Evolutionary conservation across 2,888 invertebrate species (phyloP).

Genomic region (Trichogramma dendrolimi): DNA sequence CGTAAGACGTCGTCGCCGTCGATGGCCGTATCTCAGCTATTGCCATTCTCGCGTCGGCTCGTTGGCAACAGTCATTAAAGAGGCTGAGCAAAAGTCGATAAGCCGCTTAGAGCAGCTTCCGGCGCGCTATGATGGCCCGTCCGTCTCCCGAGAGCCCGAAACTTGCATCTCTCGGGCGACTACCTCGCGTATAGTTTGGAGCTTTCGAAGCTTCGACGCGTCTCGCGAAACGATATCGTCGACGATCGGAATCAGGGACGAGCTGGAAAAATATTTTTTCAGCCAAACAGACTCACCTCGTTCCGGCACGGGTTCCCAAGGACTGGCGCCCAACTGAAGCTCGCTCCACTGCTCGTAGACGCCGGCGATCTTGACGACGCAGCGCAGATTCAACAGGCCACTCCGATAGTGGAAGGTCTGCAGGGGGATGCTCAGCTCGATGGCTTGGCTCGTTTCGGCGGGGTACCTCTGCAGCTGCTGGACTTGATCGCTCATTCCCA

Average conservation of each 20-base stretch:
- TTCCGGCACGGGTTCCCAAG: slow-evolving; percentile 74
- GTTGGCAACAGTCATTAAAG: too few relatives aligned
- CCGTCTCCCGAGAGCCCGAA: too few relatives aligned
- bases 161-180: too few relatives aligned
- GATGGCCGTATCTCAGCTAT: too few relatives aligned
- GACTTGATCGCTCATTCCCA: slow-evolving; percentile 8
- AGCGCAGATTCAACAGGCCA: slow-evolving; percentile 67
- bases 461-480: slow-evolving; percentile 1
- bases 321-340: slow-evolving; percentile 66
- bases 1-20: too few relatives aligned
- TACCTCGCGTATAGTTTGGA: too few relatives aligned
- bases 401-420: slow-evolving; percentile 59
- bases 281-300: slow-evolving; percentile 59
- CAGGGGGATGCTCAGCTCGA: slow-evolving; percentile 60
- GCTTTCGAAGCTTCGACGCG: too few relatives aligned
- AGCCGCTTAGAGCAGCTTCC: too few relatives aligned
- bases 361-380: slow-evolving; percentile 66
- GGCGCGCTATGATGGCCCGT: too few relatives aligned
- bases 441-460: slow-evolving; percentile 52
- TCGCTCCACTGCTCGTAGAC: slow-evolving; percentile 68
- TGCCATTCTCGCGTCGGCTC: too few relatives aligned
- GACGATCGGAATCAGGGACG: not conserved
- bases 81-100: too few relatives aligned
- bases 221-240: too few relatives aligned
- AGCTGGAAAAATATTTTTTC: not conserved